Evolutionary conservation across 1,140 invertebrate genomes (phyloP).

Genomic region (Drosophila setifemur): DNA sequence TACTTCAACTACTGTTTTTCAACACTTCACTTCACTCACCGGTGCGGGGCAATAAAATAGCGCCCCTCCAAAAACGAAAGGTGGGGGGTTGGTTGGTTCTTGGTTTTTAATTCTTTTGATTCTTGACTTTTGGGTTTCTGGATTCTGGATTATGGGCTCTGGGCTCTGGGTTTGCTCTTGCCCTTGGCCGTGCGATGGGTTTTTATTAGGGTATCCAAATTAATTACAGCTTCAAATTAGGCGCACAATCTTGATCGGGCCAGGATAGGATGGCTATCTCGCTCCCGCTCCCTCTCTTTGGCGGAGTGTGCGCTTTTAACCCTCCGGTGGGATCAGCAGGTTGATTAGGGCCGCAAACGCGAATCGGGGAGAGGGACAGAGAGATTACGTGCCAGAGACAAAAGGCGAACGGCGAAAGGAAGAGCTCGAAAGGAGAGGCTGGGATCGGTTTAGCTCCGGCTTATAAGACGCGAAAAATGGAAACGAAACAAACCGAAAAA

Average conservation of each 20-base stretch:
- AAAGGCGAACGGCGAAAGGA: conserved; percentile 61
- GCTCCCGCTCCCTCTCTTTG: conserved; percentile 1
- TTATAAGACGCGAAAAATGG: conserved; percentile 57
- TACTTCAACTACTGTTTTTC: conserved; percentile 79
- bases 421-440: conserved; percentile 29
- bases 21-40: conserved; percentile 70
- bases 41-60: conserved; percentile 73
- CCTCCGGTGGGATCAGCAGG: conserved; percentile 65
- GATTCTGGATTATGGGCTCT: background rate
- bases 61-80: conserved; percentile 48
- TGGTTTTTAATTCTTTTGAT: conserved; percentile 21
- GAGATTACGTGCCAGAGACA: conserved; percentile 75
- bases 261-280: conserved; percentile 39
- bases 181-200: conserved; percentile 20
- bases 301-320: conserved; percentile 24
- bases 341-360: conserved; percentile 58
- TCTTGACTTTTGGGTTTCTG: conserved; percentile 8
- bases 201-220: conserved; percentile 80
- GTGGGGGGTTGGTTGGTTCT: conserved; percentile 9
- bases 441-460: conserved; percentile 62
- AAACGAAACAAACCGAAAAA: conserved; percentile 61
- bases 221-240: conserved; percentile 80
- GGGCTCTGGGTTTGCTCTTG: conserved; percentile 2
- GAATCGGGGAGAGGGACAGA: conserved; percentile 22
- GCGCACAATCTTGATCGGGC: conserved; percentile 69